A percentile compares a stretch with the other conserved stretches of the same genome.
Conservation (phyloP, 2,888 invertebrate species). For the Hirtodrosophila cameraria region DNA sequence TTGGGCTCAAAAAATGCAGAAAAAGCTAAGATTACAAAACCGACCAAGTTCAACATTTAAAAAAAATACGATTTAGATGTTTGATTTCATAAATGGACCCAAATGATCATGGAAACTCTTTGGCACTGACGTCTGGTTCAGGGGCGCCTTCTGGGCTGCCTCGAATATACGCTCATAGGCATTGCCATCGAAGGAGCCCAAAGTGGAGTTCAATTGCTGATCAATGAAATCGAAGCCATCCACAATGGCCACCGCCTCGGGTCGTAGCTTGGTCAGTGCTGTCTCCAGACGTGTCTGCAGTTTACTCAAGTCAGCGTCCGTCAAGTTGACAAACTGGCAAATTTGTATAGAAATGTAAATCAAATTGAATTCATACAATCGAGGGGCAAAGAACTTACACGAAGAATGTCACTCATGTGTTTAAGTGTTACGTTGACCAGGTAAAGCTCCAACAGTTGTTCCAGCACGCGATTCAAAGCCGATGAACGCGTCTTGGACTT, state of each 20-base stretch:
- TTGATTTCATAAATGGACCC: constrained; percentile 88
- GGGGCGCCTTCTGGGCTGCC: constrained; percentile 91
- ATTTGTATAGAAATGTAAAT: background rate
- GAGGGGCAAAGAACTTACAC: constrained; percentile 85
- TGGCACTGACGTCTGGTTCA: constrained; percentile 93
- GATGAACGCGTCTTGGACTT: constrained; percentile 86
- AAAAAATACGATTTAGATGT: constrained; percentile 64
- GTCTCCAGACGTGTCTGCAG: constrained; percentile 90
- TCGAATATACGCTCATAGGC: constrained; percentile 92
- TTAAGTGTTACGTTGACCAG: constrained; percentile 90
- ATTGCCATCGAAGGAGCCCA: constrained; percentile 93
- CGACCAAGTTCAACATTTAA: background rate
- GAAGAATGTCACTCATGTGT: constrained; percentile 90
- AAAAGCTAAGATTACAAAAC: too few relatives aligned
- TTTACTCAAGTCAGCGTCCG: constrained; percentile 74
- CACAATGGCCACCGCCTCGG: constrained; percentile 94
- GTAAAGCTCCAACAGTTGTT: constrained; percentile 91
- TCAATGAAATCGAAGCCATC: constrained; percentile 95
- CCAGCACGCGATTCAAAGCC: constrained; percentile 87
- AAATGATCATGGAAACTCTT: constrained; percentile 86
- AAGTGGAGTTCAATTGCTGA: constrained; percentile 89
- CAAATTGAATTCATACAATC: background rate
- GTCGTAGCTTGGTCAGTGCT: constrained; percentile 89
- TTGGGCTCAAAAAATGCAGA: too few relatives aligned
- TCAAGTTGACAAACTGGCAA: constrained; percentile 72